Evolutionary conservation across 2,797 vertebrate species (phyloP).

Genomic region (Coendou prehensilis): DNA sequence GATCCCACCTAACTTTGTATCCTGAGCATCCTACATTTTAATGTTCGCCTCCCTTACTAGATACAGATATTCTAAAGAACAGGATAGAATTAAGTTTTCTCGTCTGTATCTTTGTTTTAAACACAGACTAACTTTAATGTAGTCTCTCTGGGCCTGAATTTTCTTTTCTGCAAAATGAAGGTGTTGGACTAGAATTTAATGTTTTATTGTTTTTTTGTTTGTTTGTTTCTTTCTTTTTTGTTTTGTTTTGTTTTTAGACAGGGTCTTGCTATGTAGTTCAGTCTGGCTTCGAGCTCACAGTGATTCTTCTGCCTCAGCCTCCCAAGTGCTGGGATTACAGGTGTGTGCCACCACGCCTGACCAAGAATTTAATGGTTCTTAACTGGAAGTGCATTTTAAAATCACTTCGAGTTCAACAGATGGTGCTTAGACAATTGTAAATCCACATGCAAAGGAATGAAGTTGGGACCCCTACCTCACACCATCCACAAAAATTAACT

Average conservation of each 20-base stretch:
- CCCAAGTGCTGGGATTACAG: neutral
- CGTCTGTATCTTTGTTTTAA: neutral
- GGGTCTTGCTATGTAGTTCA: neutral
- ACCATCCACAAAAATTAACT: neutral
- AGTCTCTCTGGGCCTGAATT: neutral
- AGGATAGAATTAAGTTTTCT: neutral
- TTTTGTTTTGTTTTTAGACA: neutral
- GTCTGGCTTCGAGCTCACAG: neutral
- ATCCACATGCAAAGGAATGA: neutral
- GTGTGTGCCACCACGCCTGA: neutral
- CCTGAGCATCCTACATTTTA: neutral
- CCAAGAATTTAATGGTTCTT: neutral
- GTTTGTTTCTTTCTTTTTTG: too few species aligned
- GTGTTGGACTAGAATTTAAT: neutral
- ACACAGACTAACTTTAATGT: conserved; percentile 5
- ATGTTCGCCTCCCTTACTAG: neutral
- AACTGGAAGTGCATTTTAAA: neutral
- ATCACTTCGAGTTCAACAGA: neutral
- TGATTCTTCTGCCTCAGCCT: neutral
- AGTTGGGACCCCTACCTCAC: neutral
- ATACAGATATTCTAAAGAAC: neutral
- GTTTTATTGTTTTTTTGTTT: too few species aligned
- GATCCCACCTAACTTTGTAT: neutral
- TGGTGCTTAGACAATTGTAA: neutral
- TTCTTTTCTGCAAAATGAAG: conserved; percentile 6